Base-by-base conservation (phyloP, 2,797 vertebrate species). In the Hoplostethus atlanticus region DNA sequence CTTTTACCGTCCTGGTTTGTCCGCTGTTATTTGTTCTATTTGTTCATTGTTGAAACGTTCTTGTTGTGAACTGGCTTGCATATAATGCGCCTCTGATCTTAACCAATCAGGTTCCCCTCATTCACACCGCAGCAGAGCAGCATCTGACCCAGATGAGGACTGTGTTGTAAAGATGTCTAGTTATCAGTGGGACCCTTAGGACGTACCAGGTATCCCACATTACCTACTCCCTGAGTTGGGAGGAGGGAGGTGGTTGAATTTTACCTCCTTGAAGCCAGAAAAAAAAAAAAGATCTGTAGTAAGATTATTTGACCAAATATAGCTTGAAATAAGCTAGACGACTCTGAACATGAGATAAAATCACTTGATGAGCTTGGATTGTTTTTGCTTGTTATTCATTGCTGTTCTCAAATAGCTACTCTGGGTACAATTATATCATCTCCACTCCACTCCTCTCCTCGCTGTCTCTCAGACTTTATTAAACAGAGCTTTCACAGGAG, bases 381-480 rank as follows among this genome's bases (percentile, higher is more conserved):
- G 59, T 46, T 68, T 64, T 25, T 48, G 52, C 61, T 71, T 82
- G 47, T 65, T 69, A 77, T 59, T 73, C 34, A 3, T 62, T 67
- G 54, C 51, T 70, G 47, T 75, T 70, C 66, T 79, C 54, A 84
- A 85, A 88, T 64, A 77, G 64, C 68, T 73, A 69, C 71, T 81
- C 34, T 51, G 57, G 71, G 68, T 57, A 62, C 61, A 85, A 82
- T 84, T 71, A 90, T 77, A 52, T 74, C 64, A 87, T 88, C 75
- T 76, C 80, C 64, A 66, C 77, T 81, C 79, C 71, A 38, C 12
- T 1, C 61, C 42, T 25, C 47, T 57, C 42, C n/a, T 30, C 53
- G 54, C 57, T 81, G 60, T 81, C 68, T 82, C 77, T 72, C 71
- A 82, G 70, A 83, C 64, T 64, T 80, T 88, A 84, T 87, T 87